These are phyloP conservation scores for Thaumatotibia leucotreta DNA, from an alignment of 1,140 invertebrate species.

Conservation along the genomic window DNA sequence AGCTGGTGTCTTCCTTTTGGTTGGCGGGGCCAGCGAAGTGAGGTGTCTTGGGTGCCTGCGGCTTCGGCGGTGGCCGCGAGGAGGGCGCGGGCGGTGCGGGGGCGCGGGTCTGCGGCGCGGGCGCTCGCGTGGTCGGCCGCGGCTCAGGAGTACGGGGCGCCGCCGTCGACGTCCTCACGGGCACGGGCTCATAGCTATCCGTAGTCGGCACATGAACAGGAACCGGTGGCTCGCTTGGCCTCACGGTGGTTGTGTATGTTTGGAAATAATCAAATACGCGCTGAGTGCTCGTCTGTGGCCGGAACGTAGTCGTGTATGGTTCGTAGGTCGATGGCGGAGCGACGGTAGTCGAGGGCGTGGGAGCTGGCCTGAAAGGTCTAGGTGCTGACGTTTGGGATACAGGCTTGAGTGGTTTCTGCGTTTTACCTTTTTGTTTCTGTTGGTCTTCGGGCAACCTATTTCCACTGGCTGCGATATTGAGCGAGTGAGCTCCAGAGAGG, in stretches of 20 bases:
- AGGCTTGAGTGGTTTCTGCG: slow-evolving; percentile 33
- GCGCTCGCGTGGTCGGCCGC: slow-evolving; percentile 6
- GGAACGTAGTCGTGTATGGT: slow-evolving; percentile 42
- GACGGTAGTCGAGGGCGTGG: slow-evolving; percentile 32
- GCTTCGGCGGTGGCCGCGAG: slow-evolving; percentile 31
- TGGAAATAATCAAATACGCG: slow-evolving; percentile 60
- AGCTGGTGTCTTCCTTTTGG: slow-evolving; percentile 79
- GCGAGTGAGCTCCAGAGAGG: slow-evolving; percentile 81
- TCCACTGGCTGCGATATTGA: slow-evolving; percentile 82
- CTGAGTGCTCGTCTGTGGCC: slow-evolving; percentile 46
- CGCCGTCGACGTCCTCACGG: slow-evolving; percentile 32
- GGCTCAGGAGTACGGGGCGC: slow-evolving; percentile 28
- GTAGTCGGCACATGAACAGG: neutral
- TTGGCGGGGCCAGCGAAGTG: slow-evolving; percentile 43
- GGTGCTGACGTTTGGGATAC: slow-evolving; percentile 43
- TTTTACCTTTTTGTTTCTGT: slow-evolving; percentile 60
- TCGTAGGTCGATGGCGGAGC: slow-evolving; percentile 39
- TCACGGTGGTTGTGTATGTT: slow-evolving; percentile 63
- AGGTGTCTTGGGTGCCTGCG: slow-evolving; percentile 36
- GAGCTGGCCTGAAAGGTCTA: slow-evolving; percentile 55
- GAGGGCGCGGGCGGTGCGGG: slow-evolving; percentile 36
- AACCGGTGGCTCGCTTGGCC: slow-evolving; percentile 44
- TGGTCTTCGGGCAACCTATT: slow-evolving; percentile 78
- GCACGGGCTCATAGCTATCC: slow-evolving; percentile 17
- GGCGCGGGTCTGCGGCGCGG: slow-evolving; percentile 21